phyloP scores from a whole-genome alignment of 2,797 vertebrate species.

The Macropus fuliginosus region DNA sequence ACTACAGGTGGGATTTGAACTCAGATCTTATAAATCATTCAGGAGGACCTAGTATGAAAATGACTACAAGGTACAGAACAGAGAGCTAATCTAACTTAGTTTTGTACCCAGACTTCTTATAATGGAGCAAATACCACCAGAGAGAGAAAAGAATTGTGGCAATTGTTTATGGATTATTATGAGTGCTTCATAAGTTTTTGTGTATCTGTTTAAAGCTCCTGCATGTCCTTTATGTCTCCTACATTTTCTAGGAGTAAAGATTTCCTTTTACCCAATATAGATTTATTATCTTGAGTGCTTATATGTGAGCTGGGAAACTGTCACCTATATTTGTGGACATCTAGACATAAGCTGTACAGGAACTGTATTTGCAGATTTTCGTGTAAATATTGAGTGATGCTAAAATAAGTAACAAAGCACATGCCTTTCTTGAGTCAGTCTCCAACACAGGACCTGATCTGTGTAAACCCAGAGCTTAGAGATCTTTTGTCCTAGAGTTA shows the following conservation, averaged over 20 bases:
- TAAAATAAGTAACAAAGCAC: background rate
- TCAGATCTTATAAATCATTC: background rate
- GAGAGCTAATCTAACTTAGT: background rate
- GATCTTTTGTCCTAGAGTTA: background rate
- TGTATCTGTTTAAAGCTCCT: background rate
- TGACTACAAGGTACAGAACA: background rate
- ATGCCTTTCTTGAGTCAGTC: background rate
- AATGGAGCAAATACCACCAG: background rate
- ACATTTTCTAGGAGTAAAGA: background rate
- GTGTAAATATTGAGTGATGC: background rate
- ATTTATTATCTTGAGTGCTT: background rate
- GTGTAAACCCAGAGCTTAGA: background rate
- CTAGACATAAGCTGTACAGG: background rate
- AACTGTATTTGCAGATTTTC: background rate
- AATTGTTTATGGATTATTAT: background rate
- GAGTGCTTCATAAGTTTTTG: background rate
- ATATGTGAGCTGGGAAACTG: background rate
- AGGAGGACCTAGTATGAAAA: background rate
- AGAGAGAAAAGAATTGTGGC: background rate
- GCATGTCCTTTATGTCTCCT: background rate
- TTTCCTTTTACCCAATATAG: background rate
- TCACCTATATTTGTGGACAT: background rate
- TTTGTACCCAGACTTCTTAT: background rate
- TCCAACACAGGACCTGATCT: background rate
- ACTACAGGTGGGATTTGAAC: background rate